Evolutionary conservation across 2,797 vertebrate species (phyloP), one percentile per base, ranked within the genome.

Genomic region (Cynodonichthys magdalenae): DNA sequence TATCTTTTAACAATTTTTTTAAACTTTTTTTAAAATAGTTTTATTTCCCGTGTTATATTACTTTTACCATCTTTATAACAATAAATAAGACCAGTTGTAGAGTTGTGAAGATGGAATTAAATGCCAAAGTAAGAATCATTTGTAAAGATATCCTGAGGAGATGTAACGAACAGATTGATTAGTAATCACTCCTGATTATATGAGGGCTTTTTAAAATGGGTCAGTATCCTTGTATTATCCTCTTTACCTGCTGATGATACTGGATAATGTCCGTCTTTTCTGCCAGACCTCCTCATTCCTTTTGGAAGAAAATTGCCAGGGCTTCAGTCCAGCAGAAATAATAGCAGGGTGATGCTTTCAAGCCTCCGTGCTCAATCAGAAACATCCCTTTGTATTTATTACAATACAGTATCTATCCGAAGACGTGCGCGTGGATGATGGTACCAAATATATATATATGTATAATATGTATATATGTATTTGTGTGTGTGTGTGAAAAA

Each of bases 141-240:
- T 75, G 67, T 59, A 64, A 84, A 73, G 48, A 60, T 49, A 71
- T 60, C 67, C 39, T 3, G 54, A 80, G 68, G 49, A 79, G 66
- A 74, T 42, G 73, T 78, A 85, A 85, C 83, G 84, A 83, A 83
- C 77, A 83, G 87, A 80, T 79, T 88, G 82, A 88, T 89, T 86
- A 86, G 80, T 82, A 87, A 87, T 90, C 82, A 84, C 83, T 87
- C 62, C 1, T 86, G 85, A 88, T 86, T 91, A 81, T 82, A 53
- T 34, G 64, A 84, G 79, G 56, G 80, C 77, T 78, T 77, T 48
- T 80, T 80, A 79, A 71, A 83, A 74, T 54, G 72, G 74, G 75
- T 80, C 85, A 82, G 66, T 74, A 66, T 83, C 71, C 75, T 39
- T 65, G 67, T 71, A 82, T 77, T 82, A 87, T 83, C 78, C 74